Evolutionary conservation across 53 echinoderm and acorn worm genomes (phyloP), one percentile per base, ranked within the genome.

Genomic region (Holothuria leucospilota): DNA sequence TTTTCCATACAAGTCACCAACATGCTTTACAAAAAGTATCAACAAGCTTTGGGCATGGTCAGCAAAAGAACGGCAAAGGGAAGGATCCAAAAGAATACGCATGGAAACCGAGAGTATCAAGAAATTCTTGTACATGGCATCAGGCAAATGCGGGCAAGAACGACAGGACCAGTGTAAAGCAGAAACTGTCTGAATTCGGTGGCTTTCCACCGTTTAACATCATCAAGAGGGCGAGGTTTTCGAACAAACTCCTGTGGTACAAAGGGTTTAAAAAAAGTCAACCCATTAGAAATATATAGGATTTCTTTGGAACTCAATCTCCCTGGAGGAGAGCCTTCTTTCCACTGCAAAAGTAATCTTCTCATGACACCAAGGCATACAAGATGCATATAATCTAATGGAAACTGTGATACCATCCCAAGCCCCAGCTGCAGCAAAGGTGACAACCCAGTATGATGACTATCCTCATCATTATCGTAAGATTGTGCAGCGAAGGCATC

Each of bases 141-240:
- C n/a, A n/a, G n/a, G n/a, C n/a, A n/a, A n/a, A n/a, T n/a, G n/a
- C n/a, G n/a, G n/a, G n/a, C n/a, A n/a, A n/a, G n/a, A n/a, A n/a
- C n/a, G n/a, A n/a, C n/a, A n/a, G n/a, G n/a, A n/a, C n/a, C n/a
- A n/a, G n/a, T n/a, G n/a, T n/a, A n/a, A n/a, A n/a, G n/a, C n/a
- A n/a, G n/a, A n/a, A n/a, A n/a, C n/a, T n/a, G n/a, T n/a, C n/a
- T n/a, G n/a, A n/a, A n/a, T n/a, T n/a, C n/a, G n/a, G n/a, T n/a
- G n/a, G 87, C 87, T 41, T 87, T 87, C 87, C 87, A 87, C 12
- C 87, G 77, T 24, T 87, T 78, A 41, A 87, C 38, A 59, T 87
- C 87, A 4, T 40, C 51, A 11, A 87, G 65, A 12, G 63, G 28
- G n/a, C 87, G 51, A 21, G 59, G 71, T 46, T 87, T 78, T 34